Conservation (phyloP, 2,113 vertebrate species). For the Pachypanchax playfairii region DNA sequence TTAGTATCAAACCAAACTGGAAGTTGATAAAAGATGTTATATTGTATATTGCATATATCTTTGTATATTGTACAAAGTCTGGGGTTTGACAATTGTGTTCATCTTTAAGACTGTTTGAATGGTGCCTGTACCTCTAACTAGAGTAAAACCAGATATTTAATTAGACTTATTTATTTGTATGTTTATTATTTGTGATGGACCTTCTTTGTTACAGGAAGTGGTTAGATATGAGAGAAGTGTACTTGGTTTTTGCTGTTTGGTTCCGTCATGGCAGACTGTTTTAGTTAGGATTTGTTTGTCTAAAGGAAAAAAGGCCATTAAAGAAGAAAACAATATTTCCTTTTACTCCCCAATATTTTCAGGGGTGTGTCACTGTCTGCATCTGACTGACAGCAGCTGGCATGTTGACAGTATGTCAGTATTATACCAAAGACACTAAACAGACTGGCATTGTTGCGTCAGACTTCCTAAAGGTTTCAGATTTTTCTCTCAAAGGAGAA, state of each 20-base stretch:
- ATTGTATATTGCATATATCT: no score
- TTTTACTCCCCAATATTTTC: background rate
- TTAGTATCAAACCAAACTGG: no score
- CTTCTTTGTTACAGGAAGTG: background rate
- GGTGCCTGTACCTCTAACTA: no score
- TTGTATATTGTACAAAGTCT: no score
- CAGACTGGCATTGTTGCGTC: background rate
- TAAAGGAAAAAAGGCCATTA: background rate
- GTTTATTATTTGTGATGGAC: background rate
- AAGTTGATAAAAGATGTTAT: no score
- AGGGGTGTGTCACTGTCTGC: background rate
- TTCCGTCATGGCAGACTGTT: background rate
- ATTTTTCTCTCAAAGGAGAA: slow-evolving; percentile 3
- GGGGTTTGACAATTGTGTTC: no score
- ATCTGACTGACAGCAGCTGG: background rate
- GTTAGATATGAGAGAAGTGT: background rate
- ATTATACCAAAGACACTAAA: background rate
- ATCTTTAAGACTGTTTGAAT: no score
- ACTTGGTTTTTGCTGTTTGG: background rate
- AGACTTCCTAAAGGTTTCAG: background rate
- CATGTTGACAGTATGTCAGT: background rate
- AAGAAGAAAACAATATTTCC: background rate
- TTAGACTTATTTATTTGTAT: background rate
- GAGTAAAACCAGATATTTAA: no score
- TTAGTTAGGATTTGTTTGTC: background rate